A percentile compares a stretch with the other conserved stretches of the same genome.
Conservation (phyloP, 2,888 invertebrate species). For the Ephialtes manifestator region DNA sequence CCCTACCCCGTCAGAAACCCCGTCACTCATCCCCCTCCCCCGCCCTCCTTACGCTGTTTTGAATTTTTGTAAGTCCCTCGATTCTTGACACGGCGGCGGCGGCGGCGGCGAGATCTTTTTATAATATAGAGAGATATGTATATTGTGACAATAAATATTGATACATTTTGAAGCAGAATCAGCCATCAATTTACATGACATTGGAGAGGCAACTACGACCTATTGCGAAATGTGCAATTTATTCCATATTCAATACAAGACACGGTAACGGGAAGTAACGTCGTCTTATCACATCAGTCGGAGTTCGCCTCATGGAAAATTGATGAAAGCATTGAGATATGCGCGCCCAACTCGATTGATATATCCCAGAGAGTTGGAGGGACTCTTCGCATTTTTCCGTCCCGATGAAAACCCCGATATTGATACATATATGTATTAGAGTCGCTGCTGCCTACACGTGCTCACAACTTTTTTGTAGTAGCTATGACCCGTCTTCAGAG, state of each 20-base stretch:
- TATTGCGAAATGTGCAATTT: not conserved
- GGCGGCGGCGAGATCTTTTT: too few relatives aligned
- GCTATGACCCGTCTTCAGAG: not conserved
- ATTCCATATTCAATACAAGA: slow-evolving; percentile 8
- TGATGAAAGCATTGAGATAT: slow-evolving; percentile 43
- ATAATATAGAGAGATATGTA: too few relatives aligned
- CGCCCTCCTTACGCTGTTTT: too few relatives aligned
- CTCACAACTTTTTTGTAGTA: not conserved
- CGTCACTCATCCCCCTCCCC: too few relatives aligned
- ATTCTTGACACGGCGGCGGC: too few relatives aligned
- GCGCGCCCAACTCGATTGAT: slow-evolving; percentile 48
- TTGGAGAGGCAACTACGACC: slow-evolving; percentile 4
- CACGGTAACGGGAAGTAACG: not conserved
- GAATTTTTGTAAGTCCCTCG: too few relatives aligned
- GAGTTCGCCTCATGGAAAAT: slow-evolving; percentile 33
- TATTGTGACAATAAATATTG: not conserved
- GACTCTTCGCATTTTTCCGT: not conserved
- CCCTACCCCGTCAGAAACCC: too few relatives aligned
- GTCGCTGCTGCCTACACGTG: not conserved
- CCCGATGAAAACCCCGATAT: slow-evolving; percentile 15
- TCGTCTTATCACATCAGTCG: slow-evolving; percentile 12
- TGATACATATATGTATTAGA: slow-evolving; percentile 1
- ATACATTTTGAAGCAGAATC: not conserved
- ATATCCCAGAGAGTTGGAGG: slow-evolving; percentile 7
- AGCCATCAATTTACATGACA: not conserved